phyloP scores from a whole-genome alignment of 35 echinoderm and acorn worm genomes.

The Acanthaster planci region DNA sequence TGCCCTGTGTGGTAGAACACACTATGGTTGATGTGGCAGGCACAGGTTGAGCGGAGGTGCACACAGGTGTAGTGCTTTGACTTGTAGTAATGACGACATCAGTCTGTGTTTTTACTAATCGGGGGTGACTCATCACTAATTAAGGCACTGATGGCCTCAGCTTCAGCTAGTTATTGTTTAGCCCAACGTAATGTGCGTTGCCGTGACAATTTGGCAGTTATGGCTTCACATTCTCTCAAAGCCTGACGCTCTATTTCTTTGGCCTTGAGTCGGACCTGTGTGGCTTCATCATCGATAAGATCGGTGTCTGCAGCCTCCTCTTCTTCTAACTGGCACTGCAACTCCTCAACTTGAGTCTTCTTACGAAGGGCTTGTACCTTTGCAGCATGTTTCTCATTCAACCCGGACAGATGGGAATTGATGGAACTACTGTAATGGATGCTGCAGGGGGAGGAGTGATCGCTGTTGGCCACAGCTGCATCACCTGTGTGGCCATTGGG shows the following conservation, averaged over 20 bases:
- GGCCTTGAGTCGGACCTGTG: background rate
- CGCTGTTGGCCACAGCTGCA: no score
- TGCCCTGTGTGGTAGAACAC: background rate
- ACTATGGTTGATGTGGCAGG: background rate
- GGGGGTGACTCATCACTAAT: background rate
- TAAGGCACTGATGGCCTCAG: background rate
- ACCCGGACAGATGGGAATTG: background rate
- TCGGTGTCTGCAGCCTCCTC: background rate
- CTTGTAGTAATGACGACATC: no score
- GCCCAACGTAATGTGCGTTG: background rate
- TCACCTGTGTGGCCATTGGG: no score
- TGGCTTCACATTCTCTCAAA: no score
- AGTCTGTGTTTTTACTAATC: background rate
- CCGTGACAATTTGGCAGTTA: no score
- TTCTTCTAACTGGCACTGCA: constrained; percentile 6
- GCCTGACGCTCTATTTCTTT: background rate
- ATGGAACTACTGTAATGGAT: no score
- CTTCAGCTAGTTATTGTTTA: background rate
- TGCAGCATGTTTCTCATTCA: no score
- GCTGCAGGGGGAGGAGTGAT: no score
- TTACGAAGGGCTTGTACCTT: no score
- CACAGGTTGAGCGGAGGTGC: no score
- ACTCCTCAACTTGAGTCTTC: no score
- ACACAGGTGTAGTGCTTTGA: no score
- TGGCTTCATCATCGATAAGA: background rate